These are phyloP conservation scores for Tenodera sinensis DNA, from an alignment of 2,888 invertebrate species.

Conservation along the genomic window DNA sequence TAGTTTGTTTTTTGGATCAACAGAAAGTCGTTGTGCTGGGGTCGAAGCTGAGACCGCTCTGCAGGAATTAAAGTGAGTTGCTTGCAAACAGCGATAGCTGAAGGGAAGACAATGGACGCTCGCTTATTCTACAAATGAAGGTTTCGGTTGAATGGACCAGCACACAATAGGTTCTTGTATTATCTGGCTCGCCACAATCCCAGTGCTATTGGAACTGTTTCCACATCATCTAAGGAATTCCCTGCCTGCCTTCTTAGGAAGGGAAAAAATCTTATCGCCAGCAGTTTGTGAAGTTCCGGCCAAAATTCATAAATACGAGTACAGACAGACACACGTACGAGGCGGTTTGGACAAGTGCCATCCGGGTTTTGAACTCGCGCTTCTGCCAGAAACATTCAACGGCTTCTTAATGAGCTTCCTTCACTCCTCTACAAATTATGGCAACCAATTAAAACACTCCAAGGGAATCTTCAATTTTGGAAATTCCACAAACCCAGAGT, in stretches of 20 bases:
- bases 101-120: no score
- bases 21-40: no score
- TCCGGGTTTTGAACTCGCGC: neutral
- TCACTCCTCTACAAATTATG: neutral
- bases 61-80: no score
- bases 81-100: no score
- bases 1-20: no score
- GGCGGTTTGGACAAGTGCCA: neutral
- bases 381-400: neutral
- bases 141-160: neutral
- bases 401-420: neutral
- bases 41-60: no score
- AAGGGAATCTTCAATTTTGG: no score
- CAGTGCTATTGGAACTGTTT: neutral
- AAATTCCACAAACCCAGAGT: no score
- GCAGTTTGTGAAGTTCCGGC: neutral
- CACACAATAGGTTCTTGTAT: neutral
- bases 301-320: neutral
- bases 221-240: neutral
- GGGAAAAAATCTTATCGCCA: neutral
- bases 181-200: neutral
- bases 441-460: no score
- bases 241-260: neutral
- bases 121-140: neutral
- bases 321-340: neutral